A percentile compares a stretch with the other conserved stretches of the same genome.
Conservation (phyloP, 1,140 invertebrate species). For the Drusus annulatus region DNA sequence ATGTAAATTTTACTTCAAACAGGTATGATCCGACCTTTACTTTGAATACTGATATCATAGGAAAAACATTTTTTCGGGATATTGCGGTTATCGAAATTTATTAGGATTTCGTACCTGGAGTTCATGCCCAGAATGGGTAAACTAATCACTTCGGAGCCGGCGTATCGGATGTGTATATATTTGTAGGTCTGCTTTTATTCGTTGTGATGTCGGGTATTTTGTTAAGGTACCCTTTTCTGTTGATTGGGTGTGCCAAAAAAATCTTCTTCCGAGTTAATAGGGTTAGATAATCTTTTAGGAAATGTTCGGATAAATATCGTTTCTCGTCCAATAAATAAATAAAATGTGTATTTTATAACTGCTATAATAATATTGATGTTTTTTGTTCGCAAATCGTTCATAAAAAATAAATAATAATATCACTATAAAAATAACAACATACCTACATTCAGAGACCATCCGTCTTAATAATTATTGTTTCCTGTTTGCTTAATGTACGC, state of each 20-base stretch:
- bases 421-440: no score
- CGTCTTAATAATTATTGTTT: no score
- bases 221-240: background rate
- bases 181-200: background rate
- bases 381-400: no score
- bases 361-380: no score
- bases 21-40: slow-evolving; percentile 26
- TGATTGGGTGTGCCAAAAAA: background rate
- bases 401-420: no score
- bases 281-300: no score
- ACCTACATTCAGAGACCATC: no score
- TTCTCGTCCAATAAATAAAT: no score
- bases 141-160: slow-evolving; percentile 32
- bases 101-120: slow-evolving; percentile 34
- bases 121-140: slow-evolving; percentile 18
- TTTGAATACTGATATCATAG: slow-evolving; percentile 29
- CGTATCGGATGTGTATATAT: background rate
- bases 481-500: no score
- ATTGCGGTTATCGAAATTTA: slow-evolving; percentile 31
- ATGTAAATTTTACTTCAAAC: slow-evolving; percentile 36
- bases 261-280: no score
- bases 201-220: background rate
- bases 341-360: no score
- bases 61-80: slow-evolving; percentile 23
- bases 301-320: no score